A percentile compares a stretch with the other conserved stretches of the same genome.
These are phyloP conservation scores for Trinorchestia longiramus DNA, from an alignment of 1,140 invertebrate genomes.

Conservation along the genomic window DNA sequence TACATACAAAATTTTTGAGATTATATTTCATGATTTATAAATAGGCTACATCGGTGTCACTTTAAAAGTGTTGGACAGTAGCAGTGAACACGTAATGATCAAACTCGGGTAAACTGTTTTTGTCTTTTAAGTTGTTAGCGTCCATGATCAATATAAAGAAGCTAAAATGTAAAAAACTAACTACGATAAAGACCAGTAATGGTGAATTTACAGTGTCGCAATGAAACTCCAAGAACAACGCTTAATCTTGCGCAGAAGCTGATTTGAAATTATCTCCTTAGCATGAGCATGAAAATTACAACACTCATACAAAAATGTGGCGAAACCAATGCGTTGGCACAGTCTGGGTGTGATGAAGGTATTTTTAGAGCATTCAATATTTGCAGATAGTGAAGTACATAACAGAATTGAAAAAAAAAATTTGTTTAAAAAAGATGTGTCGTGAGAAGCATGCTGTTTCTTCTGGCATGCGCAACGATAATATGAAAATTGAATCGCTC, in stretches of 20 bases:
- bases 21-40: neutral
- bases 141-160: no score
- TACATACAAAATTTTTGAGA: neutral
- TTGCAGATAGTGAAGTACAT: neutral
- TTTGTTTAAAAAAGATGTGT: neutral
- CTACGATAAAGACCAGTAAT: neutral
- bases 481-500: neutral
- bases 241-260: neutral
- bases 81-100: no score
- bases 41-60: neutral
- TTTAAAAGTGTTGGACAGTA: neutral
- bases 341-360: neutral
- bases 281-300: neutral
- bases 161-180: neutral
- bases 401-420: neutral
- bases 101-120: no score
- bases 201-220: neutral
- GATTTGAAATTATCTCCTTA: neutral
- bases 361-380: neutral
- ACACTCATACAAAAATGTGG: neutral
- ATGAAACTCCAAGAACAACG: neutral
- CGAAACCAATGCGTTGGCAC: neutral
- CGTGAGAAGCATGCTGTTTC: neutral
- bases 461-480: neutral
- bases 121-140: no score